Evolutionary conservation across 2,888 invertebrate species (phyloP).

Genomic region (Acholoe squamosa): DNA sequence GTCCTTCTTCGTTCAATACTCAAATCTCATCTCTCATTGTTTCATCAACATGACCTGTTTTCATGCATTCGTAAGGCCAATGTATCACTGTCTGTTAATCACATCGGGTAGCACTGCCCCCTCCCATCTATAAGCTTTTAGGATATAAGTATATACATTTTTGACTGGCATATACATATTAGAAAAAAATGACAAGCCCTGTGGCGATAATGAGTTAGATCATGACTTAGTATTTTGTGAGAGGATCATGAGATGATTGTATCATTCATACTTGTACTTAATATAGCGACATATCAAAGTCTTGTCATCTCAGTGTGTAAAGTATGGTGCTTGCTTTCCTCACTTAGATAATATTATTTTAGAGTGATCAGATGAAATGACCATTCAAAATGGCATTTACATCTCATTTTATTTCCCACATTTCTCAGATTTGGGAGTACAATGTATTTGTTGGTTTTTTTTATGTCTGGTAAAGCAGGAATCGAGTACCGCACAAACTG

Average conservation of each 20-base stretch:
- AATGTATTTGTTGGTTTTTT: not conserved
- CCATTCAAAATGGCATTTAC: slow-evolving; percentile 43
- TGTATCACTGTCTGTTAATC: too few species aligned
- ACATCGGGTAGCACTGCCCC: too few species aligned
- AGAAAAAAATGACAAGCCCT: too few species aligned
- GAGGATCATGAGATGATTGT: too few species aligned
- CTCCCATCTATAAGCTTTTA: not conserved
- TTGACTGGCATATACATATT: not conserved
- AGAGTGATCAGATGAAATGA: too few species aligned
- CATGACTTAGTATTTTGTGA: too few species aligned
- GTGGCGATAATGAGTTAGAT: too few species aligned
- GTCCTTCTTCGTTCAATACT: not conserved
- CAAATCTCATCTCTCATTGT: not conserved
- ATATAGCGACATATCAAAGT: slow-evolving; percentile 22
- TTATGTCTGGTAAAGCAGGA: not conserved
- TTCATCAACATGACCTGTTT: not conserved
- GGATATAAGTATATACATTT: not conserved
- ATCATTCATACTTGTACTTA: not conserved
- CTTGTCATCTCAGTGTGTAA: not conserved
- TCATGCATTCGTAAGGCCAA: not conserved
- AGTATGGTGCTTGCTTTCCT: slow-evolving; percentile 39
- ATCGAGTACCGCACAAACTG: not conserved
- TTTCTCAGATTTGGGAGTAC: too few species aligned
- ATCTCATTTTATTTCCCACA: not conserved
- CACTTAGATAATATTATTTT: not conserved